Evolutionary conservation across 2,888 invertebrate species (phyloP), one percentile per base, ranked within the genome.

Genomic region (Aspidiotus destructor): DNA sequence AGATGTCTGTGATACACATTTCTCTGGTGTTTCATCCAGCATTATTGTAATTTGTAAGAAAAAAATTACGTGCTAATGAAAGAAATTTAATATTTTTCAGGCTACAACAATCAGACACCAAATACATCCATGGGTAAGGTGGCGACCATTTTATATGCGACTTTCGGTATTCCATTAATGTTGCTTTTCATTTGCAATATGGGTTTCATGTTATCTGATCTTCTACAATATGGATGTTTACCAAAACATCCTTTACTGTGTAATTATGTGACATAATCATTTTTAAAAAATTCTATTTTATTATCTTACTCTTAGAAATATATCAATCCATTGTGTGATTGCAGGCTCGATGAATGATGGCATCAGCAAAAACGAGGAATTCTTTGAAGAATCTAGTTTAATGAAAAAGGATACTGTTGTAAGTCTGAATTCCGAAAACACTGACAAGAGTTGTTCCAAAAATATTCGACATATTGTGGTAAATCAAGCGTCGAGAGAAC

Each of bases 91-190:
- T n/a, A n/a, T 28, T 5, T 42, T 61, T 41, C 15, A 61, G 61
- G 61, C 52, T 67, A 57, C 67, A 67, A 67, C 28, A 60, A 58
- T 58, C 42, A 58, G n/a, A 67, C 58, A 1, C 67, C 67, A 9
- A 67, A 58, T n/a, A 67, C 67, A 17, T 67, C 67, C n/a, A 48
- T 67, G 41, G 69, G 69, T 6, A 69, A 62, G 48, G 15, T 69
- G n/a, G 69, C 62, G 9, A 69, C 69, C 15, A 55, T 69, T 8
- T n/a, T 69, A 8, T 69, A 69, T 40, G 69, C 69, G 41, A 48
- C 62, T 13, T 62, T 69, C 48, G 69, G 69, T 42, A 62, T 69
- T 28, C 69, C 69, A 15, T 62, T 69, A 41, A 62, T 62, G 48
- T 44, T 69, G 11, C 42, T 69, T 9, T 69, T 60, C n/a, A 48